Percentiles rank a stretch among this genome's conserved stretches.
These are phyloP conservation scores for Cynopterus sphinx DNA, from an alignment of 2,797 vertebrate species.

Conservation along the genomic window DNA sequence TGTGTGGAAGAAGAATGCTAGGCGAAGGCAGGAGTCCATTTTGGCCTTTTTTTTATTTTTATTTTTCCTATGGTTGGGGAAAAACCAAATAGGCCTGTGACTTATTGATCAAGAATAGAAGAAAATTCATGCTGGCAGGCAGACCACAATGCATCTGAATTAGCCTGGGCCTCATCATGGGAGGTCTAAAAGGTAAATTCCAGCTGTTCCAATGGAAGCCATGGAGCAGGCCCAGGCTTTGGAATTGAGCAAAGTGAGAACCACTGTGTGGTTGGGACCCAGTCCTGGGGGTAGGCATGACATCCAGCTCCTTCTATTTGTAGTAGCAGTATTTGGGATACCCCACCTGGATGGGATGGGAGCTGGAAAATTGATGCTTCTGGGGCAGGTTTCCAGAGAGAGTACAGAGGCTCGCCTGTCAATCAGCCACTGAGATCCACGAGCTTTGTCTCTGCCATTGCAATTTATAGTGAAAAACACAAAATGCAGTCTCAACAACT, in stretches of 20 bases:
- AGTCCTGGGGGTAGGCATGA: no score
- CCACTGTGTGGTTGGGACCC: fast-evolving
- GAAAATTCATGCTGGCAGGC: slow-evolving; percentile 7
- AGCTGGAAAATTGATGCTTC: neutral
- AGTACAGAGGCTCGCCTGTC: neutral
- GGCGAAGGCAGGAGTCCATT: neutral
- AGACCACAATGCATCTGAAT: neutral
- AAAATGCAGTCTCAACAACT: neutral
- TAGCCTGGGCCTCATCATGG: neutral
- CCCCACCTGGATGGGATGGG: neutral
- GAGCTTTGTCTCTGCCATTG: neutral
- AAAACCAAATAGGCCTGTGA: slow-evolving; percentile 1
- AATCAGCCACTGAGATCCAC: neutral
- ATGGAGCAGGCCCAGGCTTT: neutral
- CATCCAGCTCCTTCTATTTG: neutral
- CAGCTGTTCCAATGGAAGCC: neutral
- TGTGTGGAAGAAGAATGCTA: neutral
- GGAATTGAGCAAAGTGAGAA: neutral
- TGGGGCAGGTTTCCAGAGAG: neutral
- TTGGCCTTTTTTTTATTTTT: neutral
- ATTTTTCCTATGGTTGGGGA: neutral
- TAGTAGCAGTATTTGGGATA: no score
- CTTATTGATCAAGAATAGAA: slow-evolving; percentile 35
- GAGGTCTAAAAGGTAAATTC: neutral
- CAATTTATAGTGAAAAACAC: neutral